Conservation (phyloP, 1,140 invertebrate species). For the Potamilus streckersoni region DNA sequence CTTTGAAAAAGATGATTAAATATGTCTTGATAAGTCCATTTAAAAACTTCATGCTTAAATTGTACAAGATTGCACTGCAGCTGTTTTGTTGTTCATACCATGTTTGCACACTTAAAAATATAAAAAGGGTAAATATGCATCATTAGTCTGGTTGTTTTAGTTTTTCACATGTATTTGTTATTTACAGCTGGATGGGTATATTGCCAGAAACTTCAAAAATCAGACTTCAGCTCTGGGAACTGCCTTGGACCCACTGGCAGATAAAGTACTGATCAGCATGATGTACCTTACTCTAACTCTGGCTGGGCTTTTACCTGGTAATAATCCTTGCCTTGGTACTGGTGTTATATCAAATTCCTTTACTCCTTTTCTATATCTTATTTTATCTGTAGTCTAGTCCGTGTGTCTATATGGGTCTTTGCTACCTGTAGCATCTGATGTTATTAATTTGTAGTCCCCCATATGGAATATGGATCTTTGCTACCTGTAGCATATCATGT, state of each 20-base stretch:
- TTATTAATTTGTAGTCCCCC: too few species aligned
- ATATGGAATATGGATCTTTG: too few species aligned
- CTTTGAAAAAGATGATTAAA: too few species aligned
- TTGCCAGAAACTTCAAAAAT: constrained; percentile 90
- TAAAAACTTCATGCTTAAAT: too few species aligned
- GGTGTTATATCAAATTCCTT: not conserved
- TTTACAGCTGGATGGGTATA: constrained; percentile 92
- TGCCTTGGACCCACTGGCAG: constrained; percentile 97
- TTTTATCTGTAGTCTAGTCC: not conserved
- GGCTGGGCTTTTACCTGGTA: constrained; percentile 84
- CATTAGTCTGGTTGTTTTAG: not conserved
- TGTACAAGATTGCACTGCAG: too few species aligned
- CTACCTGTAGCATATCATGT: too few species aligned
- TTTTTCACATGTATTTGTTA: constrained; percentile 5
- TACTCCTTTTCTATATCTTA: not conserved
- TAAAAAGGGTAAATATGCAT: not conserved
- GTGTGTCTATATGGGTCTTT: too few species aligned
- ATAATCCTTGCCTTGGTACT: constrained; percentile 4
- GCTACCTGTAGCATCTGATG: too few species aligned
- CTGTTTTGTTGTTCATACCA: too few species aligned
- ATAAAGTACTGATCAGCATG: constrained; percentile 92
- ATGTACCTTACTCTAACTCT: constrained; percentile 89
- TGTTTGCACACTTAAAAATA: not conserved
- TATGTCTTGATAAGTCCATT: too few species aligned
- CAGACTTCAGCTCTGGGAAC: constrained; percentile 93